Base-by-base conservation (phyloP, 2,888 invertebrate genomes). In the Phrixothrix hirtus region DNA sequence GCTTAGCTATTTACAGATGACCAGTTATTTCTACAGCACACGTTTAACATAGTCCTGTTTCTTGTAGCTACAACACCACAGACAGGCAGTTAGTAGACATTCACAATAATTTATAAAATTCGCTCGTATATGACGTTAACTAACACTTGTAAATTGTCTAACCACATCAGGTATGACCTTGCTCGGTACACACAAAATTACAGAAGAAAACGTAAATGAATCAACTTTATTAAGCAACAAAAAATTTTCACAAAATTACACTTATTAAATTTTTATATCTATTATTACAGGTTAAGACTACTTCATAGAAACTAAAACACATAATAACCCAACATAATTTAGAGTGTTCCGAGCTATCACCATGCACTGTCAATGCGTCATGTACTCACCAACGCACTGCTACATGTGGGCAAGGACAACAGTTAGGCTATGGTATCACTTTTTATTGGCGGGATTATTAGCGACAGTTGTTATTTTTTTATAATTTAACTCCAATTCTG, bases 401-500 rank as follows among this genome's bases (percentile, higher is more conserved):
- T 69, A 68, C 59, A 62, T 62, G 62, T 64, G 66, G 68, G 65
- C 61, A 59, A 63, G 67, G 57, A 47, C 46, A 42, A 55, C 50
- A 55, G 59, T 67, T 70, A 69, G 68, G 61, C 58, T 63, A 68
- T 65, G 67, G 66, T 74, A 75, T 74, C 74, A 74, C 73, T 75
- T 75, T 70, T 72, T 74, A 66, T 66, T 71, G 63, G 71, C 68
- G 61, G 75, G 71, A 64, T 71, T 72, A 61, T 67, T 72, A 61
- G 55, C 52, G 55, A 56, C 55, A 29, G 62, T 60, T 55, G 68
- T 59, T 62, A 62, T 57, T 63, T 76, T 78, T 70, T 81, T 80
- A 77, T 77, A 80, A 78, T 80, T 83, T 75, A 91, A 81, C 83
- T 94, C 93, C 80, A 95, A 83, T 81, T 94, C 92, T 72, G 88